Conservation (phyloP, 2,888 invertebrate genomes). For the Drosophila cognata region DNA sequence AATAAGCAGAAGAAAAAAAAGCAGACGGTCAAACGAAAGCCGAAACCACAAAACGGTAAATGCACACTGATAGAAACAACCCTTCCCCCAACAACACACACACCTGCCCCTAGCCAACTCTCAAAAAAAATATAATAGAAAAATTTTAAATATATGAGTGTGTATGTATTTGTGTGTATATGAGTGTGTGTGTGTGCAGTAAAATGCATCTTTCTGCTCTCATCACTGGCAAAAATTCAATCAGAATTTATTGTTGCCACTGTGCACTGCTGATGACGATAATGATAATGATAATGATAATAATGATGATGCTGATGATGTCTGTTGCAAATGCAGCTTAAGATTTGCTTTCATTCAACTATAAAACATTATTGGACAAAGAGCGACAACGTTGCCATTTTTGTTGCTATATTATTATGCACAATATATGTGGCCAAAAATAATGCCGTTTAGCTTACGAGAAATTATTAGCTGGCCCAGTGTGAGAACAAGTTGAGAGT, state of each 20-base stretch:
- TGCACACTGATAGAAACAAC: slow-evolving; percentile 14
- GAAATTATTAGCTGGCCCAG: slow-evolving; percentile 1
- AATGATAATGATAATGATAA: background rate
- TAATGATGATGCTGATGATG: slow-evolving; percentile 23
- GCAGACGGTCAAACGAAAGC: slow-evolving; percentile 39
- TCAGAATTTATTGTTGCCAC: slow-evolving; percentile 62
- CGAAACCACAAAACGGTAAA: slow-evolving; percentile 37
- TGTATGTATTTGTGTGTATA: slow-evolving; percentile 27
- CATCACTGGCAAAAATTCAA: slow-evolving; percentile 67
- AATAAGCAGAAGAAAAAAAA: slow-evolving; percentile 29
- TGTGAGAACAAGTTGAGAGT: background rate
- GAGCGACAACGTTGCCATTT: slow-evolving; percentile 49
- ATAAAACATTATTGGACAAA: slow-evolving; percentile 41
- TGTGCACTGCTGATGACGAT: background rate
- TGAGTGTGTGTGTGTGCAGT: slow-evolving; percentile 25
- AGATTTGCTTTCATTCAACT: slow-evolving; percentile 42
- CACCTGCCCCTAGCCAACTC: background rate
- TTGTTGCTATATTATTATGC: background rate
- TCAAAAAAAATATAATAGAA: slow-evolving; percentile 55
- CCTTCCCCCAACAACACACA: slow-evolving; percentile 1
- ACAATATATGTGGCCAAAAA: background rate
- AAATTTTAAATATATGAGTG: slow-evolving; percentile 26
- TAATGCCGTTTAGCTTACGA: slow-evolving; percentile 26
- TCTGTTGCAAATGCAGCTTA: slow-evolving; percentile 66
- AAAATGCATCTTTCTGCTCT: slow-evolving; percentile 23